Evolutionary conservation across 1,140 invertebrate genomes (phyloP), one percentile per base, ranked within the genome.

Genomic region (Drosophila kanapiae): DNA sequence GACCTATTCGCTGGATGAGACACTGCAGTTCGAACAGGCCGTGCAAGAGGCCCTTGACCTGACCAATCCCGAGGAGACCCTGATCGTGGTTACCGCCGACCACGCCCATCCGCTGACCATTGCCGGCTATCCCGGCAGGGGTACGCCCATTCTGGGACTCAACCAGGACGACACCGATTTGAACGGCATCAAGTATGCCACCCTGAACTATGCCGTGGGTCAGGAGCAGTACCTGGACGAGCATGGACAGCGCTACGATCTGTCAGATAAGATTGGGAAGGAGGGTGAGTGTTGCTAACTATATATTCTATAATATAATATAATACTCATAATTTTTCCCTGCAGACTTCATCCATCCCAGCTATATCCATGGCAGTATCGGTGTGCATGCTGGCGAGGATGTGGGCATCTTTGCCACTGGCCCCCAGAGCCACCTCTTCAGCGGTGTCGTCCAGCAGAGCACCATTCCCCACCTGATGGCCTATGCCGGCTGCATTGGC

Each of bases 141-240:
- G 95, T 54, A 94, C 93, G 57, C 86, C 94, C 58, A 95, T 96
- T 67, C 91, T 95, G 27, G 93, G 94, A 3, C 64, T 91, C 11
- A 91, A 90, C 51, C 71, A 86, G 0, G 93, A 93, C 6, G 91
- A 87, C 29, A 81, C 62, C 6, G 94, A 94, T 53, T 75, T 93
- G 0, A 96, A 97, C 92, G 94, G 94, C 2, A 93, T 95, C 53
- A 95, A 95, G 0, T 97, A 96, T 79, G 95, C 96, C 0, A 96
- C 96, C 0, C 94, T 98, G 8, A 94, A 95, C 37, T 97, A 97
- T 78, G 96, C 95, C 0, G 97, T 96, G 80, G 96, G 96, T 11
- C 94, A 94, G 4, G 94, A 95, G 2, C 95, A 94, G 76, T 93
- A 93, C 14, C 69, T 58, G 62, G 85, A 88, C 16, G 70, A 58